Percentiles rank a stretch among this genome's conserved stretches.
Evolutionary conservation across 2,797 vertebrate species (phyloP).

Genomic region (Hemibagrus guttatus): DNA sequence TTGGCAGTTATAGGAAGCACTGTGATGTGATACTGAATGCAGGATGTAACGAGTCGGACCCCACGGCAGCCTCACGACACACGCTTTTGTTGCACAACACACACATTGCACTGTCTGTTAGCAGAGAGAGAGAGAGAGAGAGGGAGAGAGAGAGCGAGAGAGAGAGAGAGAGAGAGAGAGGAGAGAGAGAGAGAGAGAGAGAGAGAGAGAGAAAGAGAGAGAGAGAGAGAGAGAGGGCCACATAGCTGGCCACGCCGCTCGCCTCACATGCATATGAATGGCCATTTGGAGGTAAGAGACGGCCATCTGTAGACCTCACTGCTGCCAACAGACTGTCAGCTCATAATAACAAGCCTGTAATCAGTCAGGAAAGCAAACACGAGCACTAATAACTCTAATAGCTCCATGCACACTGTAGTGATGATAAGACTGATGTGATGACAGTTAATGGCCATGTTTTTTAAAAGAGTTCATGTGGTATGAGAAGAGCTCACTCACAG

Average conservation of each 20-base stretch:
- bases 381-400: neutral
- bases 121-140: conserved; percentile 45
- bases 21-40: conserved; percentile 74
- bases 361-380: conserved; percentile 30
- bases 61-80: conserved; percentile 56
- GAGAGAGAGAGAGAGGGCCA: conserved; percentile 50
- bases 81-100: conserved; percentile 67
- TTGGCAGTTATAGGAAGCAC: conserved; percentile 81
- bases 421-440: neutral
- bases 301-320: conserved; percentile 65
- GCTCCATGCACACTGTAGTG: neutral
- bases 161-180: conserved; percentile 28
- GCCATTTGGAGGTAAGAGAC: conserved; percentile 66
- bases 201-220: conserved; percentile 44
- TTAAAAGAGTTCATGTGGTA: conserved; percentile 22
- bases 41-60: conserved; percentile 64
- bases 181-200: conserved; percentile 38
- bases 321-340: conserved; percentile 36
- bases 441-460: neutral
- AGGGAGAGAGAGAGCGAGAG: neutral
- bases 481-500: conserved; percentile 84
- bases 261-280: conserved; percentile 72
- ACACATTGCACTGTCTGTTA: conserved; percentile 56
- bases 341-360: conserved; percentile 7
- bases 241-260: conserved; percentile 61